Evolutionary conservation across 2,113 vertebrate genomes (phyloP).

Genomic region (Tachycineta bicolor): DNA sequence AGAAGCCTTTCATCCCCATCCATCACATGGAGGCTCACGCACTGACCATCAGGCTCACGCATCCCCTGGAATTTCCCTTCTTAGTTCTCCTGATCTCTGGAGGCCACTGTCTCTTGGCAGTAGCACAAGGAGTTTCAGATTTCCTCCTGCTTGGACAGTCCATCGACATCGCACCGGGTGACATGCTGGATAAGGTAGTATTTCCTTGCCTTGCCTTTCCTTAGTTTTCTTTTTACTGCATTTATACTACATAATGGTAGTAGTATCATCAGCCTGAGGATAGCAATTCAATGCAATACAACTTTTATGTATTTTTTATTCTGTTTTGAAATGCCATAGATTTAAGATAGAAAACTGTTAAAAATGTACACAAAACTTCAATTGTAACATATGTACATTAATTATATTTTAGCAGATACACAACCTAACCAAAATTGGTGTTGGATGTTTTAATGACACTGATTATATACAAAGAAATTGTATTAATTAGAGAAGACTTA

Average conservation of each 20-base stretch:
- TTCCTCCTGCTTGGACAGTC: conserved; percentile 90
- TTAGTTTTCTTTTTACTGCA: background rate
- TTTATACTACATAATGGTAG: background rate
- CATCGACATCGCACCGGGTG: conserved; percentile 89
- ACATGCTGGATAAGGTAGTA: conserved; percentile 92
- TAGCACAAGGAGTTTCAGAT: conserved; percentile 87
- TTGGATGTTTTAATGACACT: background rate
- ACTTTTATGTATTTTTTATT: background rate
- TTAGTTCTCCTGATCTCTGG: conserved; percentile 93
- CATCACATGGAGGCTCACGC: conserved; percentile 99
- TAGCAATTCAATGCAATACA: background rate
- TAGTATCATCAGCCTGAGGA: background rate
- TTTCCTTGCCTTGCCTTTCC: background rate
- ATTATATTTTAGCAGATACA: background rate
- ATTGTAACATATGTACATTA: fast-evolving
- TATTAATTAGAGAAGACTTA: background rate
- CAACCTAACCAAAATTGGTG: background rate
- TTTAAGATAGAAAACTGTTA: background rate
- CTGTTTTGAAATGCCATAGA: background rate
- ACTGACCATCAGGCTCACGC: conserved; percentile 85
- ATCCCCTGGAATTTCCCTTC: conserved; percentile 87
- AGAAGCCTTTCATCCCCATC: conserved; percentile 91
- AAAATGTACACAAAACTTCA: background rate
- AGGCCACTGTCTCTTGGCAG: conserved; percentile 89
- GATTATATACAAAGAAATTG: background rate